Evolutionary conservation across 1,140 invertebrate genomes (phyloP).

Genomic region (Sarcophaga peregrina): DNA sequence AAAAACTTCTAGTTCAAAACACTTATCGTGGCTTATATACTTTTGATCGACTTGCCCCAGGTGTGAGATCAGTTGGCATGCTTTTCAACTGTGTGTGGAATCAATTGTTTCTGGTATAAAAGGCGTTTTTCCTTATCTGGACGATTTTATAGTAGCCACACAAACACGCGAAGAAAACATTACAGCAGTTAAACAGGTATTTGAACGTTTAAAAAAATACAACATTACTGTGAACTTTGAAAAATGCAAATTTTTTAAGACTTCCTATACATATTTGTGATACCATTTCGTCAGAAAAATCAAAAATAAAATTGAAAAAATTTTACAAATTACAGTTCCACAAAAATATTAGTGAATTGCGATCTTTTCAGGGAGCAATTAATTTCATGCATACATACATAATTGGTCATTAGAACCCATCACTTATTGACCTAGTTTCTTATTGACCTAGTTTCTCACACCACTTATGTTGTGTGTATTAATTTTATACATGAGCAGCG

Average conservation of each 20-base stretch:
- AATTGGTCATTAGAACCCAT: no score
- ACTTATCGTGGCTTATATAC: constrained; percentile 30
- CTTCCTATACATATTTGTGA: no score
- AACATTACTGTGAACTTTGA: constrained; percentile 13
- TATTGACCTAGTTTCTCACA: no score
- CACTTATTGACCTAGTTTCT: no score
- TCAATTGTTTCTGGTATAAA: neutral
- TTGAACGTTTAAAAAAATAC: neutral
- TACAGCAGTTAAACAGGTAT: constrained; percentile 12
- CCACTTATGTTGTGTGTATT: no score
- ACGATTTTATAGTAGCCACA: constrained; percentile 14
- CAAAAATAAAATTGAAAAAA: no score
- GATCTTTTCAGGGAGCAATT: no score
- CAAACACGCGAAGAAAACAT: constrained; percentile 56
- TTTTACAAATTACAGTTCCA: no score
- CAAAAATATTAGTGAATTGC: no score
- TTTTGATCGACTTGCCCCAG: constrained; percentile 18
- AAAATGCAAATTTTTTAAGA: constrained; percentile 26
- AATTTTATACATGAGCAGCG: no score
- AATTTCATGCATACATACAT: no score
- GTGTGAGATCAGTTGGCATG: constrained; percentile 27
- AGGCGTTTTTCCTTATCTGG: neutral
- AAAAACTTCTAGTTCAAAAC: constrained; percentile 33
- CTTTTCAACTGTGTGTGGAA: constrained; percentile 6
- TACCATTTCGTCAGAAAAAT: no score